Percentiles rank a stretch among this genome's conserved stretches.
Conservation (phyloP, 2,888 invertebrate genomes). For the Acheta domesticus region DNA sequence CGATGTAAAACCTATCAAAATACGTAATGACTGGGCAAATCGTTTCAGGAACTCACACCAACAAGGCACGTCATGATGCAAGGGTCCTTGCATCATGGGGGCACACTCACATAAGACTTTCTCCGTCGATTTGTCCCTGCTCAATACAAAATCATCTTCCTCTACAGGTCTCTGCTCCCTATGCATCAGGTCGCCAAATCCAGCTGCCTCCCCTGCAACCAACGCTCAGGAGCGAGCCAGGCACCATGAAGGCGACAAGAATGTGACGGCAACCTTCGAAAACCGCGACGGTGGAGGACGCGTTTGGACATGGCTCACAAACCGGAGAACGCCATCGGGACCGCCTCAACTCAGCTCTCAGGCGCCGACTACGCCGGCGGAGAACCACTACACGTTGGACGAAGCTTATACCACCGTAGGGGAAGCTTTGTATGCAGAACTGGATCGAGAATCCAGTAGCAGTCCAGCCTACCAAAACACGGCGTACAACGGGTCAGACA, state of each 20-base stretch:
- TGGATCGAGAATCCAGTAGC: conserved; percentile 57
- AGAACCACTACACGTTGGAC: conserved; percentile 71
- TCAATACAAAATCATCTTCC: conserved; percentile 12
- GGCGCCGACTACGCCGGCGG: conserved; percentile 54
- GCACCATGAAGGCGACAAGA: conserved; percentile 31
- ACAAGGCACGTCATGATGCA: too few species aligned
- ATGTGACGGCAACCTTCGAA: conserved; percentile 27
- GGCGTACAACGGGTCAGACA: conserved; percentile 56
- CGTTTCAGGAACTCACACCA: too few species aligned
- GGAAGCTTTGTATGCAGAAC: conserved; percentile 67
- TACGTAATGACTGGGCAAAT: too few species aligned
- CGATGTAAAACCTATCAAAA: too few species aligned
- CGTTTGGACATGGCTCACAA: conserved; percentile 40
- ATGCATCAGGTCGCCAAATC: conserved; percentile 34
- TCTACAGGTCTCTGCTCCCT: conserved; percentile 35
- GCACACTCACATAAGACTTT: too few species aligned
- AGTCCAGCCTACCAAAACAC: conserved; percentile 67
- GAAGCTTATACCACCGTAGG: conserved; percentile 56
- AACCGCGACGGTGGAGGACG: conserved; percentile 31
- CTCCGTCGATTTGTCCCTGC: too few species aligned
- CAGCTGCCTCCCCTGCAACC: conserved; percentile 24
- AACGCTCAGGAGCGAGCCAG: conserved; percentile 20
- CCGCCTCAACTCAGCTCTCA: conserved; percentile 33
- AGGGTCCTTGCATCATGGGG: too few species aligned
- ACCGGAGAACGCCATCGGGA: conserved; percentile 32